These are phyloP conservation scores for Cyprinodon variegatus DNA, from an alignment of 2,113 vertebrate genomes.

Conservation along the genomic window DNA sequence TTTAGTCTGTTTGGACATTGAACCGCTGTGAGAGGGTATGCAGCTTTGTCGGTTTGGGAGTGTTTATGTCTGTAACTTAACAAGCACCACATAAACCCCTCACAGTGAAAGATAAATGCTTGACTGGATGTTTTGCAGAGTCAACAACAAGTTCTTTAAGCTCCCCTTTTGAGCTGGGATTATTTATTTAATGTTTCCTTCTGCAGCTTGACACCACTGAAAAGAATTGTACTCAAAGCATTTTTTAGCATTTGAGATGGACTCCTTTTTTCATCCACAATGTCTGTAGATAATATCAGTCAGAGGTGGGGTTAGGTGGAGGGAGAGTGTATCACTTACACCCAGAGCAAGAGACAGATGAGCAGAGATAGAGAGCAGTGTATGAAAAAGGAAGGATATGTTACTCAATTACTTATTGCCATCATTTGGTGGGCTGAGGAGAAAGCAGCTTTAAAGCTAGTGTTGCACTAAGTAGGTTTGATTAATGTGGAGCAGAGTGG, in stretches of 20 bases:
- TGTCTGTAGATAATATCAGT: constrained; percentile 30
- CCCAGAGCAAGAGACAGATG: constrained; percentile 34
- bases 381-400: constrained; percentile 33
- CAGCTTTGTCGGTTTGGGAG: constrained; percentile 39
- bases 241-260: constrained; percentile 25
- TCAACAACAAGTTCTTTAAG: constrained; percentile 43
- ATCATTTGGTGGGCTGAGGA: constrained; percentile 41
- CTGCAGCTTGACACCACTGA: constrained; percentile 1
- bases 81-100: constrained; percentile 57
- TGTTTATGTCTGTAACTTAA: constrained; percentile 62
- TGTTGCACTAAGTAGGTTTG: constrained; percentile 18
- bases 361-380: constrained; percentile 23
- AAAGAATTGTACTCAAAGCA: constrained; percentile 14
- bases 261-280: constrained; percentile 35
- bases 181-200: constrained; percentile 35
- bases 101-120: constrained; percentile 49
- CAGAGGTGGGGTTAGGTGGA: not conserved
- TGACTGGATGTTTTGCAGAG: constrained; percentile 34
- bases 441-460: constrained; percentile 37
- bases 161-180: constrained; percentile 10
- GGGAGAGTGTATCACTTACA: constrained; percentile 42
- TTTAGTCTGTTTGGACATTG: constrained; percentile 60
- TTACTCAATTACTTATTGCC: constrained; percentile 42
- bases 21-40: constrained; percentile 39
- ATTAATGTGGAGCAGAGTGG: constrained; percentile 56